Base-by-base conservation (phyloP, 2,113 vertebrate genomes). In the Gadus chalcogrammus region DNA sequence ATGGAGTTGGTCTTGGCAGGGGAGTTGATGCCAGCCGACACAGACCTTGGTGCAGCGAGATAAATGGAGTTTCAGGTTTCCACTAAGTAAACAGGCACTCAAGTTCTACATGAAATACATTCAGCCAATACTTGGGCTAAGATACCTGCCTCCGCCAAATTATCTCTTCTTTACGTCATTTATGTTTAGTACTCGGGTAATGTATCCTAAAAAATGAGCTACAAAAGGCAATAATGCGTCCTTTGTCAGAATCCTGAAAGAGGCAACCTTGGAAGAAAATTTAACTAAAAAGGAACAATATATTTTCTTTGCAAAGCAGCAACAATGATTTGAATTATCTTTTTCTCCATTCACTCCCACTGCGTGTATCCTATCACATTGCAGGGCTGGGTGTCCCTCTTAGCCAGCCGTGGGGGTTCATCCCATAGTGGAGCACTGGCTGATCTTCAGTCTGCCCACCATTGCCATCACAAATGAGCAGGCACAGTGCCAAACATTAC, bases 1-100 rank as follows among this genome's bases (percentile, higher is more conserved):
- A 99, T 97, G 79, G 97, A 99, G 95, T 93, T 99, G 89, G 91
- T 93, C 92, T 98, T 98, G 68, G 93, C 96, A 93, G 97, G 96
- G 91, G 97, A 98, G 87, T 98, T 95, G 91, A 98, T 91, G 74
- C 93, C 91, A 82, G 93, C 93, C 81, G 92, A 92, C 83, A 92
- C 91, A 80, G 95, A 94, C 92, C 97, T 99, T 76, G 80, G 61
- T 65, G 84, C 60, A 84, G 58, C 42, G 60, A 73, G 15, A 79
- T 11, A 53, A 8, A 17, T 15, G 56, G 8, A 22, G 38, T 3
- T 28, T 18, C 15, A 28, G 22, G 59, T 3, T 17, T 12, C 42
- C 42, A 48, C 42, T 48, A 48, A 48, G 12, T 48, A 48, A 48
- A 48, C 42, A 48, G 42, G 12, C 42, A 48, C 42, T 48, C 42